These are phyloP conservation scores for Diadophis punctatus DNA, from an alignment of 2,113 vertebrate species.

Conservation along the genomic window DNA sequence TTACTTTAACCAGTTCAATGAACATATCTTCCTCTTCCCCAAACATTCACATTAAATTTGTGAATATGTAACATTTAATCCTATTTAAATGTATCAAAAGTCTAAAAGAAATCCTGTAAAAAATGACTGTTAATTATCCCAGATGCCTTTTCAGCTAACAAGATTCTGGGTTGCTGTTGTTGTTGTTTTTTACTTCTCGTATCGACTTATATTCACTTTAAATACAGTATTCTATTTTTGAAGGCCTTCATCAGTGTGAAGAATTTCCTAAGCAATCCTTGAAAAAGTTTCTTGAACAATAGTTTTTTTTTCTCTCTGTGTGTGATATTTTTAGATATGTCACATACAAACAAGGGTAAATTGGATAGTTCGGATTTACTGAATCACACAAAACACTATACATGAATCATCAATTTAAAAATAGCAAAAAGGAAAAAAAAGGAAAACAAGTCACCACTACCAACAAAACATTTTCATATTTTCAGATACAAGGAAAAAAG, in stretches of 20 bases:
- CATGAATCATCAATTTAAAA: neutral
- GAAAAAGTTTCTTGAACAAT: conserved; percentile 25
- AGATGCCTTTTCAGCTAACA: neutral
- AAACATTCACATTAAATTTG: neutral
- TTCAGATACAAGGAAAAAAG: conserved; percentile 4
- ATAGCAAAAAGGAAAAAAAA: neutral
- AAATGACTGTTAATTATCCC: neutral
- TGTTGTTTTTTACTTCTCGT: neutral
- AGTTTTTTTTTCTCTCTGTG: neutral
- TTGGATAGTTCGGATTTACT: neutral
- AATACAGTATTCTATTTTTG: neutral
- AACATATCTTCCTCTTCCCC: neutral
- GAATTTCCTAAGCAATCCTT: neutral
- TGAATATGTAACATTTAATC: neutral
- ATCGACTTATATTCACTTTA: neutral
- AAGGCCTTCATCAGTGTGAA: neutral
- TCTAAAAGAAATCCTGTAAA: neutral
- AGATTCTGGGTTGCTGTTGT: neutral
- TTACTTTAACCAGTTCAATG: neutral
- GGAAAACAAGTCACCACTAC: neutral
- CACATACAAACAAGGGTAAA: neutral
- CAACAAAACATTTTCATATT: neutral
- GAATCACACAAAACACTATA: neutral
- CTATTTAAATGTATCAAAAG: neutral
- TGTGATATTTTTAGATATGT: neutral